Evolutionary conservation across 2,113 vertebrate species (phyloP).

Genomic region (Bungarus multicinctus): DNA sequence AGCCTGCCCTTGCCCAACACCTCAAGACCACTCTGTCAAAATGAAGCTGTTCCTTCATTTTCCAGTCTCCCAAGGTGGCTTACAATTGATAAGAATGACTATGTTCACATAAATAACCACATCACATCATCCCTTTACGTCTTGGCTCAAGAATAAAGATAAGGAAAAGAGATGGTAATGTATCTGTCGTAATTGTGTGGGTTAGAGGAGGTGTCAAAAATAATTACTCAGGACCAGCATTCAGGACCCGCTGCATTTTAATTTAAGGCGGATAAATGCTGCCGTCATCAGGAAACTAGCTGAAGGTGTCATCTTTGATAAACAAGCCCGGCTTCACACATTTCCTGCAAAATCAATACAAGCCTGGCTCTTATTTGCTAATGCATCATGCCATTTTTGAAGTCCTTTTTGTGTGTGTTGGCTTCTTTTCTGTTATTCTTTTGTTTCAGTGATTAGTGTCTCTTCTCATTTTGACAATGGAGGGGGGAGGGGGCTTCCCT

Average conservation of each 20-base stretch:
- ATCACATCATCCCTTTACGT: neutral
- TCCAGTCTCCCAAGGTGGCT: neutral
- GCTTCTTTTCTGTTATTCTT: neutral
- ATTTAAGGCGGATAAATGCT: conserved; percentile 10
- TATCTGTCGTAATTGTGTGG: neutral
- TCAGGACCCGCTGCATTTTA: conserved; percentile 13
- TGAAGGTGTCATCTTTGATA: conserved; percentile 25
- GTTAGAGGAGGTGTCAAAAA: conserved; percentile 9
- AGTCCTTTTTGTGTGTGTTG: neutral
- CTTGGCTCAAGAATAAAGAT: neutral
- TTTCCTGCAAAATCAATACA: neutral
- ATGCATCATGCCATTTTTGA: neutral
- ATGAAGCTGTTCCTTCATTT: neutral
- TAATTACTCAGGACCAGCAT: conserved; percentile 1
- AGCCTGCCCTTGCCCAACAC: neutral
- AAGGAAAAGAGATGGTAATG: neutral
- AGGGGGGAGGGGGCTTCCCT: neutral
- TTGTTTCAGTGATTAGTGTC: conserved; percentile 22
- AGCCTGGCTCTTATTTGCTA: conserved; percentile 9
- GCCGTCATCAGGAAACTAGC: neutral
- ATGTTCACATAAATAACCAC: neutral
- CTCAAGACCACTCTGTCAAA: neutral
- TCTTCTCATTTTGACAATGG: neutral
- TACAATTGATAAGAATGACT: neutral
- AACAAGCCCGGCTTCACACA: conserved; percentile 1